Conservation (phyloP, 1,140 invertebrate genomes). For the Drosophila mauritiana region DNA sequence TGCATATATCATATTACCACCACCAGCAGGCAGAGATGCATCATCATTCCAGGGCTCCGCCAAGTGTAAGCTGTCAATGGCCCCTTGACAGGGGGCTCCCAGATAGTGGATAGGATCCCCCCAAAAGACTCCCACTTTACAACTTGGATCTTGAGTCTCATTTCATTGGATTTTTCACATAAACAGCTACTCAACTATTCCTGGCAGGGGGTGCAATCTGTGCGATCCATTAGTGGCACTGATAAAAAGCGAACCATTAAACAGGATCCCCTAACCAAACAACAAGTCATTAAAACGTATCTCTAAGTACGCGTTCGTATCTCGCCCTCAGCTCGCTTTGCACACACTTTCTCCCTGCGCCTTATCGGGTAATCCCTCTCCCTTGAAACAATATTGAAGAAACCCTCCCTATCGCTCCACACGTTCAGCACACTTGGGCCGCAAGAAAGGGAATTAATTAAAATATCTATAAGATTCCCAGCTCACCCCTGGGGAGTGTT, state of each 20-base stretch:
- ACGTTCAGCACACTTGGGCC: slow-evolving; percentile 40
- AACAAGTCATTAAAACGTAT: slow-evolving; percentile 38
- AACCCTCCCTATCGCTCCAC: slow-evolving; percentile 39
- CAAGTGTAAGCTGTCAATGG: slow-evolving; percentile 61
- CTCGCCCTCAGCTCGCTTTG: slow-evolving; percentile 36
- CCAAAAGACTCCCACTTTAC: slow-evolving; percentile 33
- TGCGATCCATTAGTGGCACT: slow-evolving; percentile 45
- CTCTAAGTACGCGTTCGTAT: slow-evolving; percentile 32
- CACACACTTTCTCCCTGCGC: slow-evolving; percentile 62
- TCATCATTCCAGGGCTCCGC: slow-evolving; percentile 37
- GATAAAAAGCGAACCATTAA: slow-evolving; percentile 47
- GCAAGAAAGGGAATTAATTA: slow-evolving; percentile 63
- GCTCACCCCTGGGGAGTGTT: slow-evolving; percentile 48
- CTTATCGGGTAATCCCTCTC: slow-evolving; percentile 39
- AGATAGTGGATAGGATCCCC: slow-evolving; percentile 13
- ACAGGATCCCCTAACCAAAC: slow-evolving; percentile 20
- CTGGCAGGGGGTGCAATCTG: slow-evolving; percentile 41
- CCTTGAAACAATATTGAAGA: background rate
- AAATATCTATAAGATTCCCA: slow-evolving; percentile 63
- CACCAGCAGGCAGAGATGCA: slow-evolving; percentile 35
- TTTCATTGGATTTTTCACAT: slow-evolving; percentile 13
- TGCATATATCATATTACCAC: slow-evolving; percentile 76
- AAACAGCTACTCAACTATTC: slow-evolving; percentile 44
- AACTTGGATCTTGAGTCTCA: slow-evolving; percentile 14
- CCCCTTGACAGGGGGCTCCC: slow-evolving; percentile 40